These are phyloP conservation scores for Berghia stephanieae DNA, from an alignment of 1,140 invertebrate species.

Conservation along the genomic window DNA sequence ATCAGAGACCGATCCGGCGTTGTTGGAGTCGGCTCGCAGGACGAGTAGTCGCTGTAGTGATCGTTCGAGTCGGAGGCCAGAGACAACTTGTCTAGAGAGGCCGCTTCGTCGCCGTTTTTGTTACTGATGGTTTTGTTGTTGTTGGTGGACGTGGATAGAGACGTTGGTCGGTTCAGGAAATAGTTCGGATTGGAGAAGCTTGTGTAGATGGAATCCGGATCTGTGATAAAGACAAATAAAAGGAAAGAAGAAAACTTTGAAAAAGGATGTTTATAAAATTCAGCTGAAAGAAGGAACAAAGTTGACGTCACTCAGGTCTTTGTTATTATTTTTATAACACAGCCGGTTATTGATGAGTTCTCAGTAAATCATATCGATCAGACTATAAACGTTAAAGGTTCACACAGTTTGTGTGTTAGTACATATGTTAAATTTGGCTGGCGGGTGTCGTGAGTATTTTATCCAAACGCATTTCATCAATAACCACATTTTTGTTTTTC, in stretches of 20 bases:
- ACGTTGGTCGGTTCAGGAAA: conserved; percentile 44
- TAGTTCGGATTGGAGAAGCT: conserved; percentile 59
- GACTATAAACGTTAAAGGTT: too few species aligned
- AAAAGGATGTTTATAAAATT: too few species aligned
- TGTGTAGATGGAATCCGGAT: conserved; percentile 50
- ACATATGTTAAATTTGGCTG: too few species aligned
- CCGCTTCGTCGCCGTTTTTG: conserved; percentile 31
- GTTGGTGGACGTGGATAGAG: conserved; percentile 37
- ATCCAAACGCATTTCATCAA: too few species aligned
- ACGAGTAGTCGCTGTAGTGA: conserved; percentile 32
- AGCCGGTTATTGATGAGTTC: too few species aligned
- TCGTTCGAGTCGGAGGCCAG: conserved; percentile 15
- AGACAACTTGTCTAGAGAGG: conserved; percentile 28
- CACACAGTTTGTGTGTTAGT: too few species aligned
- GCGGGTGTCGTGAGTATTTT: too few species aligned
- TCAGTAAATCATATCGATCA: too few species aligned
- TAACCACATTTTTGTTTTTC: too few species aligned
- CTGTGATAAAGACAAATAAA: conserved; percentile 39
- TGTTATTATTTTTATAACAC: too few species aligned
- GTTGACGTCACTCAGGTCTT: too few species aligned
- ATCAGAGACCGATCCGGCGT: conserved; percentile 38
- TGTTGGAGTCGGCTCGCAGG: conserved; percentile 32
- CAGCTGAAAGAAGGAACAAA: too few species aligned
- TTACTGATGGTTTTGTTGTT: conserved; percentile 35
- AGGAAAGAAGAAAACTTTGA: background rate